phyloP scores from a whole-genome alignment of 2,888 invertebrate genomes.

The Heliconius ismenius region DNA sequence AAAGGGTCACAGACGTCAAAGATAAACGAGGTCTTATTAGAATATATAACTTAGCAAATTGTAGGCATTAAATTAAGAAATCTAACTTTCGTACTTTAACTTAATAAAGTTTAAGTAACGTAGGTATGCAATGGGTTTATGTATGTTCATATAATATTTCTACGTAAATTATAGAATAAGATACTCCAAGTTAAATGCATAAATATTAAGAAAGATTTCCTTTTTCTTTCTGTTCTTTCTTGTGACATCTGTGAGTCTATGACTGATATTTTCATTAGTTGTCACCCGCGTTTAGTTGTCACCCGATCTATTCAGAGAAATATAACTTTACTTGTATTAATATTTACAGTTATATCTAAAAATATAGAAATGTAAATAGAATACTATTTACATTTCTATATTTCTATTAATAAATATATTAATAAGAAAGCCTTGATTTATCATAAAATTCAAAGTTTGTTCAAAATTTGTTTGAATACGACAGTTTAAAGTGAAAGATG shows the following conservation, averaged over 20 bases:
- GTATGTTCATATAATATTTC: background rate
- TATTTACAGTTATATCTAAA: too few relatives aligned
- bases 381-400: too few relatives aligned
- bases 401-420: too few relatives aligned
- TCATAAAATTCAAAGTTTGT: background rate
- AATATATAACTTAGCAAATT: slow-evolving; percentile 54
- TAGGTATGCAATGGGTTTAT: background rate
- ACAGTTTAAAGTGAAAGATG: background rate
- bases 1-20: slow-evolving; percentile 71
- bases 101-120: background rate
- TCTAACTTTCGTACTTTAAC: slow-evolving; percentile 2
- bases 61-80: slow-evolving; percentile 30
- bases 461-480: background rate
- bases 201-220: background rate
- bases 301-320: too few relatives aligned
- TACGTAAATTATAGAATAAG: background rate
- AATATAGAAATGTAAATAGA: too few relatives aligned
- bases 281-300: slow-evolving; percentile 33
- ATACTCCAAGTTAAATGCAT: background rate
- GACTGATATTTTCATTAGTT: slow-evolving; percentile 44
- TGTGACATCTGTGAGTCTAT: slow-evolving; percentile 33
- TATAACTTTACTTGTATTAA: background rate
- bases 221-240: too few relatives aligned
- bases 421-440: background rate
- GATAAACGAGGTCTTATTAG: slow-evolving; percentile 70